These are phyloP conservation scores for Strix aluco DNA, from an alignment of 2,113 vertebrate species.

Conservation along the genomic window DNA sequence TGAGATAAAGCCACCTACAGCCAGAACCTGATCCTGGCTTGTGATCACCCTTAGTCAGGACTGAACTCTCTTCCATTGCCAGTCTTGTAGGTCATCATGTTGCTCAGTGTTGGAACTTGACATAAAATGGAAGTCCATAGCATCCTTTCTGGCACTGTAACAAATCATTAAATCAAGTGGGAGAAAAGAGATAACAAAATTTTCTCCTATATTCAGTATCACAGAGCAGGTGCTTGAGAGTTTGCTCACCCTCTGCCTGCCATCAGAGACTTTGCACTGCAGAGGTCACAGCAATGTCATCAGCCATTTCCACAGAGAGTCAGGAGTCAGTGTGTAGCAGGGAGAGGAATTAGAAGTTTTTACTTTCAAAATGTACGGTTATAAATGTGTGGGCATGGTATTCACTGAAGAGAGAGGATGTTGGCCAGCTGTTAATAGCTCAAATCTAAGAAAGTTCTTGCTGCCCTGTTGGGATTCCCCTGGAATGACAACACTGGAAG, in stretches of 20 bases:
- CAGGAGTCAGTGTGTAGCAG: background rate
- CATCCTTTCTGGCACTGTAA: background rate
- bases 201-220: background rate
- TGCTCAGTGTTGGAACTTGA: background rate
- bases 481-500: background rate
- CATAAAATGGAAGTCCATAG: background rate
- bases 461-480: background rate
- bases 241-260: background rate
- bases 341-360: background rate
- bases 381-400: background rate
- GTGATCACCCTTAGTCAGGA: background rate
- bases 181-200: background rate
- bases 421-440: background rate
- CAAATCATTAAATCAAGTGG: background rate
- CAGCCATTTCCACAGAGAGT: background rate
- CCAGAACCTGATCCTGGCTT: background rate
- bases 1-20: background rate
- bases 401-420: background rate
- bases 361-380: background rate
- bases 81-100: background rate
- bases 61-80: background rate
- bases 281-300: background rate
- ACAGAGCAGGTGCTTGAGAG: background rate
- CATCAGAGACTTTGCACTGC: background rate
- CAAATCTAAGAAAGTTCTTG: background rate